phyloP scores from a whole-genome alignment of 2,113 vertebrate species.

The Hirundichthys speculiger region DNA sequence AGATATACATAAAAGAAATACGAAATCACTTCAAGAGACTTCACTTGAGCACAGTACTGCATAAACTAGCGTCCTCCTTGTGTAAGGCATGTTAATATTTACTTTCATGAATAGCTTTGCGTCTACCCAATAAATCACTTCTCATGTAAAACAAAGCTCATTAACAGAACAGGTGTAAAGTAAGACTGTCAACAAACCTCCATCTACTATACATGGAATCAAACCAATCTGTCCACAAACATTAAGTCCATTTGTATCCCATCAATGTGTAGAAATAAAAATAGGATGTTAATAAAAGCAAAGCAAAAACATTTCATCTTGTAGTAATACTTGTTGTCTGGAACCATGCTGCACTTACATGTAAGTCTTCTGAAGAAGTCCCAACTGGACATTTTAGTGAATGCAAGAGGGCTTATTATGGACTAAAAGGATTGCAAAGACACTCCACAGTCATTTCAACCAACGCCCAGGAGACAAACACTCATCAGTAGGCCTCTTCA shows the following conservation, averaged over 20 bases:
- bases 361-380: conserved; percentile 3
- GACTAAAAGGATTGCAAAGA: conserved; percentile 11
- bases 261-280: too few species aligned
- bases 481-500: conserved; percentile 20
- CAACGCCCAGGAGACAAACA: conserved; percentile 16
- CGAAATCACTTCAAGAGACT: too few species aligned
- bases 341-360: neutral
- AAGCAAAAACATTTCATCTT: neutral
- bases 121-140: neutral
- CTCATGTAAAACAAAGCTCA: neutral
- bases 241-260: too few species aligned
- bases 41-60: too few species aligned
- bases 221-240: too few species aligned
- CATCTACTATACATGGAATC: too few species aligned
- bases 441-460: conserved; percentile 8
- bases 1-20: too few species aligned
- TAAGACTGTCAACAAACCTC: too few species aligned
- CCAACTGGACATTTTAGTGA: conserved; percentile 1
- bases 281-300: too few species aligned
- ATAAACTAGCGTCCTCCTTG: too few species aligned
- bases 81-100: too few species aligned
- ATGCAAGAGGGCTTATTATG: conserved; percentile 2
- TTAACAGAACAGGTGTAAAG: neutral
- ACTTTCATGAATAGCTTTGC: too few species aligned
- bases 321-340: neutral